Conservation (phyloP, 35 echinoderm and acorn worm species). For the Diadema setosum region DNA sequence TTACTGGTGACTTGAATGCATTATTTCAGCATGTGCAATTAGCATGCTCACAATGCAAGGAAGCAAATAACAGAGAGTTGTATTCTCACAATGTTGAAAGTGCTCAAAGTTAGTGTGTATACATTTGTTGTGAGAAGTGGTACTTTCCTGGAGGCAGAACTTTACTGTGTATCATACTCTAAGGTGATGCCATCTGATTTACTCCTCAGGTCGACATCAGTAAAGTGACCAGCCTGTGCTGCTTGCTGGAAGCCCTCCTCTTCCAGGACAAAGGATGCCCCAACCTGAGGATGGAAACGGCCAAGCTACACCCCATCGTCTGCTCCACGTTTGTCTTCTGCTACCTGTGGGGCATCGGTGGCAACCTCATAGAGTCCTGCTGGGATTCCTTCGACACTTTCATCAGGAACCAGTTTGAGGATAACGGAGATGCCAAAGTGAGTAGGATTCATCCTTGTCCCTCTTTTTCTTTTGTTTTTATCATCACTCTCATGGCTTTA, state of each 20-base stretch:
- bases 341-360: conserved; percentile 82
- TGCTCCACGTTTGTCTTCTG: conserved; percentile 97
- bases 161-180: too few relatives aligned
- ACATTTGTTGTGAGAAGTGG: too few relatives aligned
- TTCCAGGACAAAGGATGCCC: conserved; percentile 48
- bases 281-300: conserved; percentile 50
- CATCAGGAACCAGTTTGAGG: conserved; percentile 98
- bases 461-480: too few relatives aligned
- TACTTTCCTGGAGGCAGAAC: too few relatives aligned
- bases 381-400: conserved; percentile 95
- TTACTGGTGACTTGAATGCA: too few relatives aligned
- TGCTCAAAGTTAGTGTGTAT: too few relatives aligned
- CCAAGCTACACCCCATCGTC: conserved; percentile 82
- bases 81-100: too few relatives aligned
- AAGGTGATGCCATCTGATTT: too few relatives aligned
- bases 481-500: too few relatives aligned
- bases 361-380: conserved; percentile 82
- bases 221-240: conserved; percentile 86
- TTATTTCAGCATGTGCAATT: too few relatives aligned
- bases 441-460: neutral
- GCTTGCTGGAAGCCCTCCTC: conserved; percentile 59
- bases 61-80: too few relatives aligned
- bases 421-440: conserved; percentile 96
- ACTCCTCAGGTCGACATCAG: conserved; percentile 78
- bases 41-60: too few relatives aligned